Evolutionary conservation across 2,797 vertebrate species (phyloP).

Genomic region (Melopsittacus undulatus): DNA sequence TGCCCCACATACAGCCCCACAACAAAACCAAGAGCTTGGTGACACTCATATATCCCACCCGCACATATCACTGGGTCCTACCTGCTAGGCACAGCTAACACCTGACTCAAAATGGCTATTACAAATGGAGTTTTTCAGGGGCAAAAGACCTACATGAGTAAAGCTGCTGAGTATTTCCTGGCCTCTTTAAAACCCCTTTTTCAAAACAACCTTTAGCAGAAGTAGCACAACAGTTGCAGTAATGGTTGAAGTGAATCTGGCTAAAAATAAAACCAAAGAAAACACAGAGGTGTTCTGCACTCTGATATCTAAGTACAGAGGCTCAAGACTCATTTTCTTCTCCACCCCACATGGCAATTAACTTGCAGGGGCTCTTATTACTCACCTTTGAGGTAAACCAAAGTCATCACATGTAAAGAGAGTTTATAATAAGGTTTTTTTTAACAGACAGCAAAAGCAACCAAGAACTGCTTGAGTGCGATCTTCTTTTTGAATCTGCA

Average conservation of each 20-base stretch:
- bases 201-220: background rate
- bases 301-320: background rate
- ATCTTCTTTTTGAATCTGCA: background rate
- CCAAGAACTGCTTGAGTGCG: background rate
- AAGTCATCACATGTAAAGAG: background rate
- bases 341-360: rapidly evolving
- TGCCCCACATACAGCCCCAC: background rate
- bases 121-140: background rate
- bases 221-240: background rate
- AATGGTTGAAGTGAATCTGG: background rate
- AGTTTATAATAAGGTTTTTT: background rate
- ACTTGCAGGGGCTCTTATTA: background rate
- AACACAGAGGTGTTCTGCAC: background rate
- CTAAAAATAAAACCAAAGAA: background rate
- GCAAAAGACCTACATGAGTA: background rate
- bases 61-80: background rate
- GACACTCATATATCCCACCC: background rate
- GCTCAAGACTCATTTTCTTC: background rate
- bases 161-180: background rate
- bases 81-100: background rate
- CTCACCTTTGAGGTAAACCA: background rate
- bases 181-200: background rate
- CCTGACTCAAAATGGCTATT: background rate
- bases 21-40: background rate
- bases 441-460: background rate